phyloP scores from a whole-genome alignment of 2,888 invertebrate genomes.

The Leptura quadrifasciata region DNA sequence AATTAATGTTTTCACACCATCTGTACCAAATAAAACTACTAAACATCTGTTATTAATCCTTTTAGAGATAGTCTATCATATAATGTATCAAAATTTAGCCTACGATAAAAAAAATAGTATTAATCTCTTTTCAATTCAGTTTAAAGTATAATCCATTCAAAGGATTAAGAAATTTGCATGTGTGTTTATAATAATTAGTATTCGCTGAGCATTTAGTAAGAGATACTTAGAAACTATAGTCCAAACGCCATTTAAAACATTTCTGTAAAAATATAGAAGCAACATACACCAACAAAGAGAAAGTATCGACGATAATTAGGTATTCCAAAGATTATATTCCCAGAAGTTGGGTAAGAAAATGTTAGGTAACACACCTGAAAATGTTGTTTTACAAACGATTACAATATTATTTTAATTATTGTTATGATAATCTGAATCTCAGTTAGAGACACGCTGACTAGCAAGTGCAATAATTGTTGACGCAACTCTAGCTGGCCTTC shows the following conservation, averaged over 20 bases:
- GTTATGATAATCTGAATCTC: slow-evolving; percentile 36
- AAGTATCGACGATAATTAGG: slow-evolving; percentile 8
- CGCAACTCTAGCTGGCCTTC: slow-evolving; percentile 64
- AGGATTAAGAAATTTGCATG: no score
- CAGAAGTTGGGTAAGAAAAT: slow-evolving; percentile 1
- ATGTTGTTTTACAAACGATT: neutral
- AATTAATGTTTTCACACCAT: slow-evolving; percentile 18
- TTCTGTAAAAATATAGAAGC: neutral
- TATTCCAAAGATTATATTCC: slow-evolving; percentile 13
- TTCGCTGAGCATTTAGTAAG: neutral
- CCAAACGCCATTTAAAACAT: neutral
- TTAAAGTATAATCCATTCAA: neutral
- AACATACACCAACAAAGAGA: neutral
- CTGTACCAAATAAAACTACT: neutral
- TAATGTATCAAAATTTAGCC: neutral
- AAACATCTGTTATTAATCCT: slow-evolving; percentile 3
- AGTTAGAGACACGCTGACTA: slow-evolving; percentile 64
- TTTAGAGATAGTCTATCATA: slow-evolving; percentile 5
- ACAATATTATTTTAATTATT: slow-evolving; percentile 26
- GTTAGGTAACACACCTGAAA: slow-evolving; percentile 21
- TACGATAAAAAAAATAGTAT: neutral
- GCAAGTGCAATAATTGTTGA: slow-evolving; percentile 64
- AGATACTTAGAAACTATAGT: neutral
- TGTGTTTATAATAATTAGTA: neutral
- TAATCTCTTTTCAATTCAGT: neutral